phyloP scores from a whole-genome alignment of 2,113 vertebrate species.

The Mus musculus region GRCm39 chr3:26694501-26695000 shows the following conservation, averaged over 20 bases:
- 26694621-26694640: slow-evolving; percentile 80
- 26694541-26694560: slow-evolving; percentile 81
- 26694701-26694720: slow-evolving; percentile 38
- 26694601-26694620: slow-evolving; percentile 80
- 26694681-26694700: slow-evolving; percentile 58
- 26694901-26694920: slow-evolving; percentile 6
- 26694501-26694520: slow-evolving; percentile 79
- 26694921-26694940: not conserved
- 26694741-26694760: slow-evolving; percentile 26
- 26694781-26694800: not conserved
- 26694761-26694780: not conserved
- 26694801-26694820: not conserved
- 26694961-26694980: not conserved
- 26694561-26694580: slow-evolving; percentile 86
- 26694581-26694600: slow-evolving; percentile 80
- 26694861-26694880: slow-evolving; percentile 32
- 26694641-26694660: slow-evolving; percentile 74
- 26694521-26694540: slow-evolving; percentile 77
- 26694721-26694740: slow-evolving; percentile 23
- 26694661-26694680: slow-evolving; percentile 73
- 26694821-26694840: not conserved
- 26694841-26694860: not conserved
- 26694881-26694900: not conserved
- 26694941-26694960: not conserved
- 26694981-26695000: slow-evolving; percentile 40